These are phyloP conservation scores for Saguinus oedipus DNA, from an alignment of 2,797 vertebrate species.

Conservation along the genomic window DNA sequence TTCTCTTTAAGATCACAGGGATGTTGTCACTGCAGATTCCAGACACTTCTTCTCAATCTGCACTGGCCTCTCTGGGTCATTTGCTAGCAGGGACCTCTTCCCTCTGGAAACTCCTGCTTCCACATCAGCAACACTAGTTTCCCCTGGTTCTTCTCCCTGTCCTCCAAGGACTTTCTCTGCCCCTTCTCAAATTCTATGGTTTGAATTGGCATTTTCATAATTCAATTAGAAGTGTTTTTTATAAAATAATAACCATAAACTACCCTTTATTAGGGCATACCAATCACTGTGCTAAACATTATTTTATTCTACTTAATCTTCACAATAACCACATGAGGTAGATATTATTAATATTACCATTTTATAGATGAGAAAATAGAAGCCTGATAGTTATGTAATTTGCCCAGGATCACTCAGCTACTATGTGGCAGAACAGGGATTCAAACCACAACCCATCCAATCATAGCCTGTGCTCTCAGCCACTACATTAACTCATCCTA, in stretches of 20 bases:
- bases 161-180: not conserved
- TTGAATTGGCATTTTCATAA: not conserved
- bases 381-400: not conserved
- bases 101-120: not conserved
- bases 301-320: not conserved
- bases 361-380: constrained; percentile 28
- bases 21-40: constrained; percentile 1
- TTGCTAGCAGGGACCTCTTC: not conserved
- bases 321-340: not conserved
- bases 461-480: not conserved
- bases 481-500: not conserved
- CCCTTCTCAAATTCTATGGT: not conserved
- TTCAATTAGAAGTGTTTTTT: not conserved
- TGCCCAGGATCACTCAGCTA: not conserved
- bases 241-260: not conserved
- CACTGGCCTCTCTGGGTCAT: not conserved
- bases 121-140: accelerated
- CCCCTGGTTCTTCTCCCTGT: not conserved
- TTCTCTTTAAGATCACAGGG: not conserved
- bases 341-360: not conserved
- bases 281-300: not conserved
- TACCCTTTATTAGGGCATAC: not conserved
- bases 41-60: not conserved
- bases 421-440: not conserved
- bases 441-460: not conserved